These are phyloP conservation scores for Percina caprodes DNA, from an alignment of 2,113 vertebrate genomes.

Conservation along the genomic window DNA sequence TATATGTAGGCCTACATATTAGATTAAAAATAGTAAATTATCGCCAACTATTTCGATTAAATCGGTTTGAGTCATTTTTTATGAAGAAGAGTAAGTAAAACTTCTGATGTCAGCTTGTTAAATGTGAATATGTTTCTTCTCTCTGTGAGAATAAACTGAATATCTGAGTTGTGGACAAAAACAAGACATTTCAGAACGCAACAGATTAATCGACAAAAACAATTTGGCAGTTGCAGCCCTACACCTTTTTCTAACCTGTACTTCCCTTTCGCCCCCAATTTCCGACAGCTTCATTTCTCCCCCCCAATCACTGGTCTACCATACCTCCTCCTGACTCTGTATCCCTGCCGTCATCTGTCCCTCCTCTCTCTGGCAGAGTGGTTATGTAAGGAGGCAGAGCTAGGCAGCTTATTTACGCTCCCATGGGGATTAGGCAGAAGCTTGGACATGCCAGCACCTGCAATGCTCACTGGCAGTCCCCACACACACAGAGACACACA, in stretches of 20 bases:
- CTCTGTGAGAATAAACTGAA: no score
- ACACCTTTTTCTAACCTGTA: background rate
- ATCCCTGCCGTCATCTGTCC: conserved; percentile 38
- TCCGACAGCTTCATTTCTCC: background rate
- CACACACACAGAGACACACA: conserved; percentile 33
- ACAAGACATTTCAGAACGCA: no score
- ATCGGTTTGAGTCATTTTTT: no score
- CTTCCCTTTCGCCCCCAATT: background rate
- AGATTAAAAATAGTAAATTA: no score
- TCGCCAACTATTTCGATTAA: no score
- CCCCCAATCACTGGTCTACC: background rate
- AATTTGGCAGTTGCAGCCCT: no score
- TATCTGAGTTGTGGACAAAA: no score
- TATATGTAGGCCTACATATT: no score
- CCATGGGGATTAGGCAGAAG: conserved; percentile 70
- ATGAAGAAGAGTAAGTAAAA: no score
- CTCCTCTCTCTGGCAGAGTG: conserved; percentile 31
- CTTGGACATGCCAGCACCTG: conserved; percentile 64
- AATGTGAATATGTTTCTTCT: no score
- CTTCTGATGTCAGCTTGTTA: no score
- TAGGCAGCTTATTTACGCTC: conserved; percentile 68
- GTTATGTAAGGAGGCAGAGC: conserved; percentile 68
- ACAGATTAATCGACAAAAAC: no score
- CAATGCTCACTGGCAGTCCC: conserved; percentile 41
- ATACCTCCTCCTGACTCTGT: conserved; percentile 10